Conservation (phyloP, 2,888 invertebrate genomes). For the Acleris emargana region DNA sequence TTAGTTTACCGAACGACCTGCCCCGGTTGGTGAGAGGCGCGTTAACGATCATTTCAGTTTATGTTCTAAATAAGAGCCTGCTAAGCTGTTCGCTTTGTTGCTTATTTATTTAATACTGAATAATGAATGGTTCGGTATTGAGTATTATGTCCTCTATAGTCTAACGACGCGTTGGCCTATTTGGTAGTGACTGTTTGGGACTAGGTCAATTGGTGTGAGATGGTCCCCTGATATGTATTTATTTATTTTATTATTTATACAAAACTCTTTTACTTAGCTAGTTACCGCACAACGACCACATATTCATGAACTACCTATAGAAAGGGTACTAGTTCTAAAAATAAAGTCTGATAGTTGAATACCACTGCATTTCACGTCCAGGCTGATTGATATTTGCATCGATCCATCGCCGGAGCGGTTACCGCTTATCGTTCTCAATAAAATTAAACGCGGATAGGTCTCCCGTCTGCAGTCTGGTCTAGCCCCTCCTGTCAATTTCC, state of each 20-base stretch:
- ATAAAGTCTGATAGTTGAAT: no score
- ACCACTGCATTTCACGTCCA: no score
- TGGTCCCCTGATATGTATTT: no score
- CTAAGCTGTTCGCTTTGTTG: slow-evolving; percentile 14
- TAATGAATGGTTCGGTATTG: not conserved
- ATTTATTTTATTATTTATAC: no score
- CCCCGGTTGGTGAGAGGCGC: slow-evolving; percentile 24
- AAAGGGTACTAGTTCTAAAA: no score
- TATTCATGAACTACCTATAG: no score
- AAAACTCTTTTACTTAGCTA: not conserved
- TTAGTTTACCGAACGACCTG: slow-evolving; percentile 30
- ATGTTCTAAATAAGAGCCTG: slow-evolving; percentile 23
- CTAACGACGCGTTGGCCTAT: no score
- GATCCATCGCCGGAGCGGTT: not conserved
- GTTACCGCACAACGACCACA: not conserved
- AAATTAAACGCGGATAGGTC: slow-evolving; percentile 9
- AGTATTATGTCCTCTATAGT: not conserved
- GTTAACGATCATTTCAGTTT: slow-evolving; percentile 27
- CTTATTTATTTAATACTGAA: slow-evolving; percentile 6
- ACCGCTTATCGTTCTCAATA: slow-evolving; percentile 12
- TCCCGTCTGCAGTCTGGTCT: slow-evolving; percentile 42
- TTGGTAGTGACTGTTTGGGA: no score
- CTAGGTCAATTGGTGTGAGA: no score
- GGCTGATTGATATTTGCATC: no score
- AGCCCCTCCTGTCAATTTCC: slow-evolving; percentile 64